Evolutionary conservation across 2,797 vertebrate species (phyloP).

Genomic region (Myotis planiceps): DNA sequence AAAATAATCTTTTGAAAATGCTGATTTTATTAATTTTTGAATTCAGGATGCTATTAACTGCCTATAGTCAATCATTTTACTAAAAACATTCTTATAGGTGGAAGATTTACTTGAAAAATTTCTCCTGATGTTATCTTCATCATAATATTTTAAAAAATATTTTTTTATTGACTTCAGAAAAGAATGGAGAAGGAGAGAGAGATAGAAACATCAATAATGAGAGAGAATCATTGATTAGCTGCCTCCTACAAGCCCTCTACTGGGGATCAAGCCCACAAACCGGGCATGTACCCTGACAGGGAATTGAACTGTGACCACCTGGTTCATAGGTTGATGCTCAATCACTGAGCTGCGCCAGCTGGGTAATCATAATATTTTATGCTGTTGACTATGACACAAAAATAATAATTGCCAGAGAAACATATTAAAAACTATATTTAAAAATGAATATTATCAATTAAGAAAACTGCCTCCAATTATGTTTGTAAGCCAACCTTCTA

Average conservation of each 20-base stretch:
- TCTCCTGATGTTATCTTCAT: neutral
- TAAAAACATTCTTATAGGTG: neutral
- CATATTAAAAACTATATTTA: neutral
- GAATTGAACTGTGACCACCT: too few relatives aligned
- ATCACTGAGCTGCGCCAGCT: too few relatives aligned
- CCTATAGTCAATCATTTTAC: slow-evolving; percentile 10
- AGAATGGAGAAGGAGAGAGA: too few relatives aligned
- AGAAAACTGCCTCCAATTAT: neutral
- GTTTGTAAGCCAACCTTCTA: neutral
- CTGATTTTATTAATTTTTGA: neutral
- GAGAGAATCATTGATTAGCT: too few relatives aligned
- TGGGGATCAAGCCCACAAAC: too few relatives aligned
- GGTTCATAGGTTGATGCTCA: too few relatives aligned
- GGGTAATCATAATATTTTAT: neutral
- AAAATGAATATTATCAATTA: neutral
- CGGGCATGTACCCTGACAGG: too few relatives aligned
- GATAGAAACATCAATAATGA: too few relatives aligned
- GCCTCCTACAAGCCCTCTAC: too few relatives aligned
- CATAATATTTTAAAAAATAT: neutral
- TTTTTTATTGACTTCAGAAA: too few relatives aligned
- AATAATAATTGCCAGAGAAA: neutral
- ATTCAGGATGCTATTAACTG: neutral
- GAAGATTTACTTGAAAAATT: neutral
- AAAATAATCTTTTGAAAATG: neutral
- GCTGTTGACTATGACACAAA: neutral